Evolutionary conservation across 2,888 invertebrate genomes (phyloP), one percentile per base, ranked within the genome.

Genomic region (Synanthedon vespiformis): DNA sequence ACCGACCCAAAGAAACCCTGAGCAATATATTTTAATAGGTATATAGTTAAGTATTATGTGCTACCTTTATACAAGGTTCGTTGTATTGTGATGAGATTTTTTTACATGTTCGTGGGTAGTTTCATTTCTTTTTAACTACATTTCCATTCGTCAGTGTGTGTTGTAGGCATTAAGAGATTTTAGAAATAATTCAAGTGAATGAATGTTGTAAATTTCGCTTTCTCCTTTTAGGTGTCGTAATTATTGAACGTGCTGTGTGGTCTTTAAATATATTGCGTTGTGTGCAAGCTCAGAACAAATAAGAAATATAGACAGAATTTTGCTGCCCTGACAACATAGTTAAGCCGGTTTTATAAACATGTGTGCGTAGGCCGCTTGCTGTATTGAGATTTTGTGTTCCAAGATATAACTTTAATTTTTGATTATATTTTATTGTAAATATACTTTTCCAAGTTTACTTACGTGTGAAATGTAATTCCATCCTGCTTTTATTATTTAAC

Each of bases 1-100:
- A 82, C 81, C 80, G 78, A 82, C 80, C 81, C 82, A 81, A 73
- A 77, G 83, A 66, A 83, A 86, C 68, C 80, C 76, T 83, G 82
- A 86, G 86, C 84, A 85, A 85, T 86, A 86, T 85, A 84, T 86
- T 86, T 85, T 83, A 54, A 53, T 56, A 58, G 51, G 18, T 83
- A 84, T 77, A 77, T 79, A 76, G 80, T 77, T 84, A 82, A 80
- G 80, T 78, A 83, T 80, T 77, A 70, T 72, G 80, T 80, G 72
- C 72, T 66, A 72, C 64, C 65, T 70, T 74, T 76, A 80, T 81
- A 82, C 81, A 80, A 77, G 63, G 67, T 81, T 81, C 74, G 74
- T 79, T 81, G 65, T 64, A 70, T 80, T 27, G 27, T 27, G 27
- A 27, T 27, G 27, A 27, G 1, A 27, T 27, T 27, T 27, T 27